Base-by-base conservation (phyloP, 1,140 invertebrate genomes). In the Drosophila subobscura region DNA sequence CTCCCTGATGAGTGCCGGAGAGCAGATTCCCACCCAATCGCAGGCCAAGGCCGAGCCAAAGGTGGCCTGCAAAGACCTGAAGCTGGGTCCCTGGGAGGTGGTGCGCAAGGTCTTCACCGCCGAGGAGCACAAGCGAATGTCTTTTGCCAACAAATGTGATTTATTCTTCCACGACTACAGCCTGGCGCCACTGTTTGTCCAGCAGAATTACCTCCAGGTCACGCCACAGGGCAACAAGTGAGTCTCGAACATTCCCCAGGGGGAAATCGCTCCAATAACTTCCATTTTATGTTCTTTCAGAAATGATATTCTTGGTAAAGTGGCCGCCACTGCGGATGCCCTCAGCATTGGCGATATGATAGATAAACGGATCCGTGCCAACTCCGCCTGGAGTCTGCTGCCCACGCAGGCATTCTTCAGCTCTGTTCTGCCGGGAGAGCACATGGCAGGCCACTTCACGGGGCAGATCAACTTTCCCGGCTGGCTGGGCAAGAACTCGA, bases 151-250 rank as follows among this genome's bases (percentile, higher is more conserved):
- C 79, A 99, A 98, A 92, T 95, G 95, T 47, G 96, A 97, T 88
- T 92, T 99, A 42, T 99, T 99, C 92, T 99, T 99, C 92, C 95
- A 97, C 73, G 99, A 99, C 93, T 99, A 99, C 92, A 98, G 95
- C 85, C 94, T 99, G 61, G 95, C 95, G 4, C 97, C 98, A 6
- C 93, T 99, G 16, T 99, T 99, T 93, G 97, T 99, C 0, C 98
- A 99, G 90, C 98, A 99, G 91, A 99, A 99, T 93, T 99, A 99
- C 93, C 92, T 97, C 0, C 93, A 93, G 52, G 96, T 96, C 0
- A 83, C 91, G 12, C 96, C 97, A 0, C 92, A 94, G 50, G 94
- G 93, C 55, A 93, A 95, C 29, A 94, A 93, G 95, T 96, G 92
- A 92, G 66, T 25, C 4, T n/a, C 0, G 0, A 14, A 7, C 0